phyloP scores from a whole-genome alignment of 2,888 invertebrate species.

The Zaprionus bogoriensis region DNA sequence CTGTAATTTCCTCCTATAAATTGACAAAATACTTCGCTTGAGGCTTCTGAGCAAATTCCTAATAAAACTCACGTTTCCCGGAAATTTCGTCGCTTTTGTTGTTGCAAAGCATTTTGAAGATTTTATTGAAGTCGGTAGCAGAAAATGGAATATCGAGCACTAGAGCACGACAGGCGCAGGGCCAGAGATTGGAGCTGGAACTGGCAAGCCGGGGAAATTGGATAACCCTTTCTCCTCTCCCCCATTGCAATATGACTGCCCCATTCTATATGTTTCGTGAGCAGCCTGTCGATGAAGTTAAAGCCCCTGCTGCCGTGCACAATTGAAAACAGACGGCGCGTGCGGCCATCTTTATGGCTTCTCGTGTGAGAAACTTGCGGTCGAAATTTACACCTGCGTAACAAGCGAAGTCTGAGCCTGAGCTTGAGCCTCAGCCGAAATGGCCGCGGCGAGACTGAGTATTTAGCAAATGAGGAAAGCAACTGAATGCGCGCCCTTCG shows the following conservation, averaged over 20 bases:
- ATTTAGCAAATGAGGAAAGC: conserved; percentile 17
- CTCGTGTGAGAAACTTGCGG: conserved; percentile 37
- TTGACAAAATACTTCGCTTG: neutral
- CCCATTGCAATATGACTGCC: conserved; percentile 1
- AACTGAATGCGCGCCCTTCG: neutral
- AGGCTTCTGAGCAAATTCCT: neutral
- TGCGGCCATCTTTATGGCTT: conserved; percentile 50
- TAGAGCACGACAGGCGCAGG: conserved; percentile 5
- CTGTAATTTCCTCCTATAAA: neutral
- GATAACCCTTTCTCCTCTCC: conserved; percentile 14
- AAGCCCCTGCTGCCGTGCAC: conserved; percentile 37
- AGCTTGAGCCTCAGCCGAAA: too few species aligned
- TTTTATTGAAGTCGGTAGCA: conserved; percentile 8
- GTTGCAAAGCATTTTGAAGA: conserved; percentile 19
- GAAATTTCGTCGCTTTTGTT: neutral
- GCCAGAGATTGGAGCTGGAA: too few species aligned
- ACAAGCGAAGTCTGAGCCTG: neutral
- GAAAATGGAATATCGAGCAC: conserved; percentile 28
- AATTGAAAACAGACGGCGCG: conserved; percentile 58
- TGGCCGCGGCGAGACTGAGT: neutral
- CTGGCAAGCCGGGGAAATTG: conserved; percentile 10
- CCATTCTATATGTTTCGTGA: conserved; percentile 30
- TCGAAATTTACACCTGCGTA: conserved; percentile 58
- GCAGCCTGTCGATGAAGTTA: conserved; percentile 58
- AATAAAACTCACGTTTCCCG: neutral